These are phyloP conservation scores for Acrossocheilus fasciatus DNA, from an alignment of 2,797 vertebrate genomes.

Conservation along the genomic window DNA sequence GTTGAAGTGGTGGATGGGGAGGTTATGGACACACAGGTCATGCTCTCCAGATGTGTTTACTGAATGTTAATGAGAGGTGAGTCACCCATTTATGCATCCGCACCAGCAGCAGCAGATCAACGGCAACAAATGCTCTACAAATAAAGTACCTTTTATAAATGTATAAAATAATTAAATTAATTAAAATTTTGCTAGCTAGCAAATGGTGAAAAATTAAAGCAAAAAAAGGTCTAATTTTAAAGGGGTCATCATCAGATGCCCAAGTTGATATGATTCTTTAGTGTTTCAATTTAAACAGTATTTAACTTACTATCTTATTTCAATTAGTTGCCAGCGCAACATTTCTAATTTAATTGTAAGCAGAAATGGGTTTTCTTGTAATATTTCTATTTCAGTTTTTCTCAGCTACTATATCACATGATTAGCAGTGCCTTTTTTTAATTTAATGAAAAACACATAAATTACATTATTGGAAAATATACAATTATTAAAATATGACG, in stretches of 20 bases:
- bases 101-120: neutral
- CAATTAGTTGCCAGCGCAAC: no score
- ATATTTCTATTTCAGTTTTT: no score
- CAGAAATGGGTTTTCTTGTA: no score
- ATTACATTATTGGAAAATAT: neutral
- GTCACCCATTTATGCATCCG: slow-evolving; percentile 13
- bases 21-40: slow-evolving; percentile 14
- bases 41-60: slow-evolving; percentile 32
- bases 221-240: neutral
- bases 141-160: neutral
- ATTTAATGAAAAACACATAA: neutral
- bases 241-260: no score
- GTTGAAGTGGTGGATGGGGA: slow-evolving; percentile 14
- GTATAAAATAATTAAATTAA: neutral
- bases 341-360: no score
- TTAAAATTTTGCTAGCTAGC: neutral
- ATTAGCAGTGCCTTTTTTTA: neutral
- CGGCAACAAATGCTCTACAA: no score
- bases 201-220: neutral
- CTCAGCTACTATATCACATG: no score
- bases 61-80: slow-evolving; percentile 39
- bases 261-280: no score
- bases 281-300: no score
- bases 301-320: no score
- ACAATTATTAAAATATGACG: neutral